A percentile compares a stretch with the other conserved stretches of the same genome.
These are phyloP conservation scores for Mola mola DNA, from an alignment of 2,113 vertebrate species.

Conservation along the genomic window DNA sequence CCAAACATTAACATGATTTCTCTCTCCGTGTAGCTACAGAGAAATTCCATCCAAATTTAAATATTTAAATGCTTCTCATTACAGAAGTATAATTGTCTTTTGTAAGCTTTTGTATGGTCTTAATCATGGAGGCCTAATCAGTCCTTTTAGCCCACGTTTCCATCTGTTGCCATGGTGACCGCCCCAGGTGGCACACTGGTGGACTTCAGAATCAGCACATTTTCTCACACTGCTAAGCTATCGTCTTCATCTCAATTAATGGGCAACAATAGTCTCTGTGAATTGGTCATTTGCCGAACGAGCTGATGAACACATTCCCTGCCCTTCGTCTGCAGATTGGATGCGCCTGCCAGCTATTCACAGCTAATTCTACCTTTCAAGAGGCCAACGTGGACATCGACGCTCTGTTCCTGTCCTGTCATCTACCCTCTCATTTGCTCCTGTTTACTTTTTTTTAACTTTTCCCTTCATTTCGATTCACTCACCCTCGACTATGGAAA, in stretches of 20 bases:
- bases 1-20: too few species aligned
- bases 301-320: constrained; percentile 28
- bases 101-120: constrained; percentile 14
- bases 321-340: constrained; percentile 8
- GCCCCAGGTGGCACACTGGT: constrained; percentile 31
- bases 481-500: too few species aligned
- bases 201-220: constrained; percentile 26
- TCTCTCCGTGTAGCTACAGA: too few species aligned
- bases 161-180: constrained; percentile 51
- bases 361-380: constrained; percentile 26
- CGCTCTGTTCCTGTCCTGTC: too few species aligned
- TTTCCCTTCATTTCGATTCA: too few species aligned
- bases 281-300: constrained; percentile 28
- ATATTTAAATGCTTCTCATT: too few species aligned
- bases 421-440: too few species aligned
- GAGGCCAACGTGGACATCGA: neutral
- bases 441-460: too few species aligned
- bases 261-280: constrained; percentile 50
- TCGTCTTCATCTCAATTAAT: constrained; percentile 55
- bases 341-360: constrained; percentile 11
- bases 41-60: too few species aligned
- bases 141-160: constrained; percentile 24
- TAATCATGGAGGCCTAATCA: constrained; percentile 40
- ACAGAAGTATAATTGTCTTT: constrained; percentile 17
- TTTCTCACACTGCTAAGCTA: constrained; percentile 51